Base-by-base conservation (phyloP, 1,140 invertebrate genomes). In the Drosophila tani region DNA sequence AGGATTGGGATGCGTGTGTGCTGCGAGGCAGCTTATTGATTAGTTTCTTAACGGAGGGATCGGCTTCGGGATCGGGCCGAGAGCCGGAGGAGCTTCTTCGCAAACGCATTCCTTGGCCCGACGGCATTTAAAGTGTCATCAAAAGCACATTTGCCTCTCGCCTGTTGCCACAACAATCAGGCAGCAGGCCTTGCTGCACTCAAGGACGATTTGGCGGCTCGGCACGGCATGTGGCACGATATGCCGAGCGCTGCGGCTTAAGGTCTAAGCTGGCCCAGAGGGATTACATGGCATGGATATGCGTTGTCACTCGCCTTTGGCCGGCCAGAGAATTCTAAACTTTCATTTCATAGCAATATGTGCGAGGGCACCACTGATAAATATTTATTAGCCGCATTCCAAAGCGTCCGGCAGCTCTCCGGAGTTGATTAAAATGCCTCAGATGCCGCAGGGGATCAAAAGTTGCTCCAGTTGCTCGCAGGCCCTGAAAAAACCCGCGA, bases 301-400 rank as follows among this genome's bases (percentile, higher is more conserved):
- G 29, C 40, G 46, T 29, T 40, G 69, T 15, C 41, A 56, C 35
- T 29, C 45, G 4, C 11, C 40, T 15, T 15, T 21, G 15, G 24
- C 49, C 65, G 38, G 32, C 21, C 65, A 17, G 38, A 67, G 67
- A 69, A 53, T 69, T 46, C 67, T 45, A 68, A 74, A 75, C 68
- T 63, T 79, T 51, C 43, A 15, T 60, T 81, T 73, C 58, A 50
- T 35, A 70, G 69, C 63, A 79, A 59, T 67, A 41, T 63, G 57
- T 41, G 43, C 47, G 62, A 49, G 64, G 43, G 27, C 47, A 46
- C 24, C 56, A 60, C 67, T 74, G 80, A 83, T 83, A 83, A 87
- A 87, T 87, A 87, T 87, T 87, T 82, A 88, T 87, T 84, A 87
- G 83, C 80, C 73, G 63, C 67, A 68, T 80, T 70, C 76, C 70